phyloP scores from a whole-genome alignment of 2,113 vertebrate genomes.

The Macquaria australasica region DNA sequence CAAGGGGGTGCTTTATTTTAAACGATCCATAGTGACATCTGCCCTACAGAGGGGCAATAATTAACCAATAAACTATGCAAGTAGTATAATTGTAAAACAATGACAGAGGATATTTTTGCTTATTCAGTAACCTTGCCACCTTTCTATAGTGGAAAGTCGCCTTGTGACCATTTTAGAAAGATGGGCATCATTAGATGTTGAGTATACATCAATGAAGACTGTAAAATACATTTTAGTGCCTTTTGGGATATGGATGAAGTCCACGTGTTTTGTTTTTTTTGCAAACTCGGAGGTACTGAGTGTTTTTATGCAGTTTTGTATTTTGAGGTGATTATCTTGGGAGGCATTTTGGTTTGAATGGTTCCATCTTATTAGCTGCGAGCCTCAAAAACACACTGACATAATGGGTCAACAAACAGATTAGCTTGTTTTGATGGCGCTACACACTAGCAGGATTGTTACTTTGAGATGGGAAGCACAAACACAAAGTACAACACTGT shows the following conservation, averaged over 20 bases:
- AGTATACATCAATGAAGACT: not conserved
- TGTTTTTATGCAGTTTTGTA: constrained; percentile 30
- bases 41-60: not conserved
- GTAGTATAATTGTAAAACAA: not conserved
- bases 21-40: not conserved
- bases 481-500: not conserved
- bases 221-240: not conserved
- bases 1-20: not conserved
- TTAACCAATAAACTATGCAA: not conserved
- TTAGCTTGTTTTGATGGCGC: constrained; percentile 20
- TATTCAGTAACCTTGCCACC: not conserved
- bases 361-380: not conserved
- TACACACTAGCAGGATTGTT: not conserved
- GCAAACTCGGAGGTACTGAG: constrained; percentile 12
- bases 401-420: constrained; percentile 36
- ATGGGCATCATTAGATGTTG: not conserved
- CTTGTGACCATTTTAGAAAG: not conserved
- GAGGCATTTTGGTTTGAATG: constrained; percentile 36
- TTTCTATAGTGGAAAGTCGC: not conserved
- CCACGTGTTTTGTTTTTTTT: not conserved
- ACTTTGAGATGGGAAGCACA: constrained; percentile 4
- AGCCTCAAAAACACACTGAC: constrained; percentile 1
- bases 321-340: constrained; percentile 21
- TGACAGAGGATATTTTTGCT: not conserved
- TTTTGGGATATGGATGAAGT: constrained; percentile 21